These are phyloP conservation scores for Arrhamphus sclerolepis DNA, from an alignment of 2,797 vertebrate genomes.

Conservation along the genomic window DNA sequence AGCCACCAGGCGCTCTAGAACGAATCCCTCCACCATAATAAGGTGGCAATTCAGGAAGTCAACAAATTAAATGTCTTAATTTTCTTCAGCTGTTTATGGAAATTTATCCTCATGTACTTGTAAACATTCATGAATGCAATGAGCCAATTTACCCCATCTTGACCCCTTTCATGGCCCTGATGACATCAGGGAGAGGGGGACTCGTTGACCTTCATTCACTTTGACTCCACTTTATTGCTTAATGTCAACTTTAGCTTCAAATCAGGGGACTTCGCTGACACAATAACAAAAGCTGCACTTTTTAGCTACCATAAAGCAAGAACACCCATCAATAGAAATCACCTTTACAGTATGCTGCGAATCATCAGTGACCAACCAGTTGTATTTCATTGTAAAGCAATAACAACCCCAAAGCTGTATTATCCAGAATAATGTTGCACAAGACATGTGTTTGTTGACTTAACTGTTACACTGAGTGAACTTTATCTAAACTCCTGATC, in stretches of 20 bases:
- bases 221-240: constrained; percentile 27
- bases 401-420: constrained; percentile 1
- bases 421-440: constrained; percentile 20
- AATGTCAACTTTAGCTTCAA: constrained; percentile 20
- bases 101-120: neutral
- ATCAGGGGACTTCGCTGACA: neutral
- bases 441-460: constrained; percentile 50
- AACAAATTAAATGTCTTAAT: too few species aligned
- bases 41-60: too few species aligned
- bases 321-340: neutral
- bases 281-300: neutral
- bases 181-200: constrained; percentile 21
- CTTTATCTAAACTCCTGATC: constrained; percentile 37
- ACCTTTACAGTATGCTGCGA: neutral
- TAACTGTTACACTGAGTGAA: constrained; percentile 48
- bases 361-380: neutral
- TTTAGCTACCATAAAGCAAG: neutral
- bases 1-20: too few species aligned
- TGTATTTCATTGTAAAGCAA: constrained; percentile 12
- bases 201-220: constrained; percentile 41
- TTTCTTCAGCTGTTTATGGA: neutral
- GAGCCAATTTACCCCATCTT: constrained; percentile 17
- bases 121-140: constrained; percentile 5
- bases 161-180: constrained; percentile 5
- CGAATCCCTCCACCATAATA: too few species aligned